Evolutionary conservation across 2,113 vertebrate genomes (phyloP), one percentile per base, ranked within the genome.

Genomic region (Paradisaea rubra): DNA sequence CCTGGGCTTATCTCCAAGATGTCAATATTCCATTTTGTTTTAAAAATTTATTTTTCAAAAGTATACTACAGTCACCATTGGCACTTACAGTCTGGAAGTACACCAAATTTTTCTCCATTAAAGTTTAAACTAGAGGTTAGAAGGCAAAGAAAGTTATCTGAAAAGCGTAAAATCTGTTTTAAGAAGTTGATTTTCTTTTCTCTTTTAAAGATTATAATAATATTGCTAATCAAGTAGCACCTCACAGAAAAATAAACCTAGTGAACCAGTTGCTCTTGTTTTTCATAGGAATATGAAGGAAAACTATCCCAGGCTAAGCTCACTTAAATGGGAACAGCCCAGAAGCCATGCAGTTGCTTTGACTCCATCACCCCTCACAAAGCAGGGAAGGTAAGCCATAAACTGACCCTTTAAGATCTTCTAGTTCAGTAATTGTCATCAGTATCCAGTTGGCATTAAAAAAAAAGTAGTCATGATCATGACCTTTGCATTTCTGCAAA

Each of bases 401-500:
- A 91, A 70, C 22, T 33, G 74, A 89, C 53, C 84, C 79, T 83
- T 86, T 81, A 83, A 87, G 69, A 71, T 69, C 77, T 37, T 47
- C 84, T 66, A 63, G 72, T 72, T 86, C 81, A 53, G 73, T 91
- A 94, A 91, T 50, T 93, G 71, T 66, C 88, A 85, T 33, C 3
- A 0, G 49, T 71, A 82, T 53, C 84, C 91, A 94, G 53, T 16
- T 74, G 84, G 79, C 86, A 82, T 92, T 71, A 77, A 80, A 93
- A 88, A 39, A 90, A 90, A 91, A 71, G 88, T 41, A 72, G 44
- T 54, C 82, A 41, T 68, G 91, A 95, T 91, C 91, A 6, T 96
- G 96, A 96, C 96, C 96, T 95, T 82, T 96, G 87, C 88, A 92
- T 91, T 96, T 90, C 74, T 95, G 73, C 89, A 97, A 94, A 92